Conservation (phyloP, 2,888 invertebrate genomes). For the Napeogenes sylphis region DNA sequence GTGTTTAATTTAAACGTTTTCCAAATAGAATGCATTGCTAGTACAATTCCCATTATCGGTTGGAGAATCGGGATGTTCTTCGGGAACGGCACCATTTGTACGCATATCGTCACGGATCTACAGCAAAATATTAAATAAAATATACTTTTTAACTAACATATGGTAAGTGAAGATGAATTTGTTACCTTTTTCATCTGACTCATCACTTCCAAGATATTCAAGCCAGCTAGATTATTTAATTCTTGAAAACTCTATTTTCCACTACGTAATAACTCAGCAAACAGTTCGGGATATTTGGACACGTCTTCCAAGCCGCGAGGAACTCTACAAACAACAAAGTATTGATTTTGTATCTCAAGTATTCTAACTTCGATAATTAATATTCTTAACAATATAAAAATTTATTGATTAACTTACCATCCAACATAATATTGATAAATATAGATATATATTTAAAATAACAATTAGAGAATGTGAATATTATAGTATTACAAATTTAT, state of each 20-base stretch:
- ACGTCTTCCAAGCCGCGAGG: constrained; percentile 83
- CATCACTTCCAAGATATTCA: constrained; percentile 81
- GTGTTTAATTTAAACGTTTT: constrained; percentile 46
- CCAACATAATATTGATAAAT: too few relatives aligned
- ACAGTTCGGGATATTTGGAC: constrained; percentile 82
- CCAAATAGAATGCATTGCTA: constrained; percentile 77
- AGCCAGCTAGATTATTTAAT: constrained; percentile 81
- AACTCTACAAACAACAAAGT: constrained; percentile 63
- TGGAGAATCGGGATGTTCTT: constrained; percentile 78
- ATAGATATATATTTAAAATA: neutral
- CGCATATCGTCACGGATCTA: constrained; percentile 80
- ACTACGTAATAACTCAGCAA: constrained; percentile 80
- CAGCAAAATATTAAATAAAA: constrained; percentile 8
- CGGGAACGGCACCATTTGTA: constrained; percentile 78
- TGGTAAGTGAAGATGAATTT: neutral
- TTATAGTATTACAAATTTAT: neutral
- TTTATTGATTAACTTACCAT: constrained; percentile 6
- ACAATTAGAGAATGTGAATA: neutral
- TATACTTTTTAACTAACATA: neutral
- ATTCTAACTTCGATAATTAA: constrained; percentile 7
- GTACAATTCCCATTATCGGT: constrained; percentile 80
- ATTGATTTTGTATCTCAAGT: constrained; percentile 5
- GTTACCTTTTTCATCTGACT: constrained; percentile 75
- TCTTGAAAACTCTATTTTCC: constrained; percentile 80
- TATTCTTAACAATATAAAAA: neutral